A percentile compares a stretch with the other conserved stretches of the same genome.
phyloP scores from a whole-genome alignment of 2,797 vertebrate species.

The Hoplostethus mediterraneus region DNA sequence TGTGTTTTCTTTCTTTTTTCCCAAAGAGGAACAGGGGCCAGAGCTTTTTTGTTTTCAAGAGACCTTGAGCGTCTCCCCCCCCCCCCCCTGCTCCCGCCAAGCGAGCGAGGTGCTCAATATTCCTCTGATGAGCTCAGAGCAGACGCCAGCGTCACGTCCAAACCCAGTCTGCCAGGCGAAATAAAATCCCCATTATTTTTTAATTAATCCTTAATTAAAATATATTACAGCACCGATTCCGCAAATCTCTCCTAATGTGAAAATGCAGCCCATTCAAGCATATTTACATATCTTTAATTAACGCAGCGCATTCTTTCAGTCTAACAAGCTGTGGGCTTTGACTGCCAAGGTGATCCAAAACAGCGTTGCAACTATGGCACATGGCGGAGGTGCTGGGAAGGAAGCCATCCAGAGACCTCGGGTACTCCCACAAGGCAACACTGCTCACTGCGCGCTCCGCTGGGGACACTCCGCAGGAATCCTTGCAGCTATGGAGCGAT shows the following conservation, averaged over 20 bases:
- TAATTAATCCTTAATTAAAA: constrained; percentile 99
- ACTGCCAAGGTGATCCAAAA: constrained; percentile 74
- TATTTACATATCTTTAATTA: constrained; percentile 99
- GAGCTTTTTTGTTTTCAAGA: constrained; percentile 65
- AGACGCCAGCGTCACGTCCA: constrained; percentile 87
- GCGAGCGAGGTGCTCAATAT: constrained; percentile 68
- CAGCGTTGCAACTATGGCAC: not conserved
- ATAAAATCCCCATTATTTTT: constrained; percentile 99
- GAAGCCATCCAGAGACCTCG: constrained; percentile 22
- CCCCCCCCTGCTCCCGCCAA: constrained; percentile 57
- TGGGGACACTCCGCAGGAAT: constrained; percentile 25
- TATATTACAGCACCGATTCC: constrained; percentile 96
- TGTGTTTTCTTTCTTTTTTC: constrained; percentile 55
- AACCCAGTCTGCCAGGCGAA: constrained; percentile 95
- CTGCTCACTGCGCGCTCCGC: constrained; percentile 7
- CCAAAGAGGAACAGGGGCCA: constrained; percentile 44
- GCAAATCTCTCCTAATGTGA: constrained; percentile 98
- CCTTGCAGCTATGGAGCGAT: constrained; percentile 22
- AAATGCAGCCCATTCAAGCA: constrained; percentile 94
- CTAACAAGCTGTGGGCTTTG: constrained; percentile 92
- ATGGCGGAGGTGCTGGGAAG: not conserved
- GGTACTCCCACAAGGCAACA: constrained; percentile 10
- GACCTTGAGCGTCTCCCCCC: constrained; percentile 69
- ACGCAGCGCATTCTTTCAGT: constrained; percentile 92
- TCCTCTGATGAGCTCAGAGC: constrained; percentile 72